Evolutionary conservation across 2,888 invertebrate genomes (phyloP).

Genomic region (Cerastis rubricosa): DNA sequence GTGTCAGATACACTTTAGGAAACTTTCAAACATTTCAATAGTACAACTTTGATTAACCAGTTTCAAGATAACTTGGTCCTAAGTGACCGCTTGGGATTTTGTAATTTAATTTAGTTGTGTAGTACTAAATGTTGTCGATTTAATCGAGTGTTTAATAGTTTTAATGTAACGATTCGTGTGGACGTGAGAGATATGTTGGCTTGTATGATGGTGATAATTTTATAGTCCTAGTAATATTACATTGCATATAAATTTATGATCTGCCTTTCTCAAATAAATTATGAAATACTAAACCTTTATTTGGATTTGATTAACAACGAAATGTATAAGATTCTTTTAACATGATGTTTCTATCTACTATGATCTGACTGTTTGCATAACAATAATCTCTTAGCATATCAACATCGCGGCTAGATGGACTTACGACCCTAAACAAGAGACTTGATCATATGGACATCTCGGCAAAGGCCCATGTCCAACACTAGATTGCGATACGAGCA

Average conservation of each 20-base stretch:
- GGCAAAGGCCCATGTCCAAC: not conserved
- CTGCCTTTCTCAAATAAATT: no score
- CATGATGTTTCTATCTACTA: not conserved
- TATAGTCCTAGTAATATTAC: not conserved
- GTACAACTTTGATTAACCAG: constrained; percentile 62
- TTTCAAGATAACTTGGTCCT: constrained; percentile 46
- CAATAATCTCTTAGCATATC: not conserved
- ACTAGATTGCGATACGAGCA: not conserved
- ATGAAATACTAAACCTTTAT: not conserved
- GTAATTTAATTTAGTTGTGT: constrained; percentile 47
- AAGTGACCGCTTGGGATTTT: constrained; percentile 58
- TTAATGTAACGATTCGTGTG: not conserved
- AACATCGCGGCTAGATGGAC: not conserved
- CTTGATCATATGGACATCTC: no score
- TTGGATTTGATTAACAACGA: not conserved
- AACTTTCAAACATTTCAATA: constrained; percentile 64
- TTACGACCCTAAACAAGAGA: not conserved
- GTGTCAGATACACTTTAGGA: constrained; percentile 59
- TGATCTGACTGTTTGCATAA: not conserved
- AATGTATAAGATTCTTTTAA: not conserved
- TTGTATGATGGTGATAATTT: not conserved
- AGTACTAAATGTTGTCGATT: constrained; percentile 23
- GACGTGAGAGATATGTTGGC: not conserved
- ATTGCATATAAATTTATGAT: not conserved
- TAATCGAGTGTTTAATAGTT: constrained; percentile 17